Conservation (phyloP, 2,113 vertebrate species). For the Bostrychus sinensis region DNA sequence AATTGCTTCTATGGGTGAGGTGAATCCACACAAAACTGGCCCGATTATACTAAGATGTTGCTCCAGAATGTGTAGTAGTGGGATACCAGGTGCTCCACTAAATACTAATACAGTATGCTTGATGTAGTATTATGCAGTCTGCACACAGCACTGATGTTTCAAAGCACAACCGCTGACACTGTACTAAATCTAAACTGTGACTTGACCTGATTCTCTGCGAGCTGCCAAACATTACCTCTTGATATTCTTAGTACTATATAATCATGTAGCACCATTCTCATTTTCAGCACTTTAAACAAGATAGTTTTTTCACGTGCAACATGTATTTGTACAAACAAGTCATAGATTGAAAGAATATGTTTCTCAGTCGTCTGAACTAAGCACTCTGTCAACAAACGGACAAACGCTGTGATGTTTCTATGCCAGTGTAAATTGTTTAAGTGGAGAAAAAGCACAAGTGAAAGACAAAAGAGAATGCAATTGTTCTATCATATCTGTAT, state of each 20-base stretch:
- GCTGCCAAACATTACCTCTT: slow-evolving; percentile 61
- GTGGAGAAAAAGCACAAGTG: slow-evolving; percentile 71
- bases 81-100: slow-evolving; percentile 3
- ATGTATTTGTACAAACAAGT: not conserved
- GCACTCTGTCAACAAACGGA: slow-evolving; percentile 15
- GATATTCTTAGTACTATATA: slow-evolving; percentile 56
- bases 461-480: slow-evolving; percentile 58
- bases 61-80: not conserved
- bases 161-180: slow-evolving; percentile 47
- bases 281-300: slow-evolving; percentile 74
- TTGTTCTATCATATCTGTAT: slow-evolving; percentile 70
- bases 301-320: slow-evolving; percentile 57
- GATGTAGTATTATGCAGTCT: slow-evolving; percentile 5
- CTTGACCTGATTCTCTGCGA: slow-evolving; percentile 42
- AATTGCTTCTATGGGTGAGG: not conserved
- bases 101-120: slow-evolving; percentile 13
- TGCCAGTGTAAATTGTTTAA: slow-evolving; percentile 57
- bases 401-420: slow-evolving; percentile 46
- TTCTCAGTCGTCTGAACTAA: slow-evolving; percentile 46
- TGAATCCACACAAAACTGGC: not conserved
- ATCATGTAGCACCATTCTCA: slow-evolving; percentile 54
- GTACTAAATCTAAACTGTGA: slow-evolving; percentile 63
- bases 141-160: slow-evolving; percentile 46
- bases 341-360: slow-evolving; percentile 19
- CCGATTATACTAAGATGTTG: not conserved